Evolutionary conservation across 1,140 invertebrate species (phyloP), one percentile per base, ranked within the genome.

Genomic region (Araneus ventricosus): DNA sequence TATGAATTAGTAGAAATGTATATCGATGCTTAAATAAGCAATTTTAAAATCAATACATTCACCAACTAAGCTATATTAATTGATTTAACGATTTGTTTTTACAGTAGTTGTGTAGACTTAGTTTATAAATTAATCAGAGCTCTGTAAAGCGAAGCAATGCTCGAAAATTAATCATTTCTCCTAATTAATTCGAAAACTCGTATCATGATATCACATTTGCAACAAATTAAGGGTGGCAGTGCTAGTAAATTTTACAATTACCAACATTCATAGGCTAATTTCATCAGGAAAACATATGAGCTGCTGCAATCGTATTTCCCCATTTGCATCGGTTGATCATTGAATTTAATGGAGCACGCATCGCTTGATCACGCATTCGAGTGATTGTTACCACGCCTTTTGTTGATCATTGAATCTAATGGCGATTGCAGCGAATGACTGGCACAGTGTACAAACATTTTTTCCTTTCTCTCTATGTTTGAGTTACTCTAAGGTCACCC

Each of bases 321-420:
- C 39, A 82, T 45, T 82, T 82, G 80, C 80, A 45, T 82, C 41
- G 41, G 7, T 45, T 82, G 39, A 82, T 82, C 80, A 82, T 41
- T 52, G 80, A 82, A 82, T 82, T 82, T 41, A 82, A 45, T 52
- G 80, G n/a, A 27, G 41, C 80, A 82, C 80, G 80, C 34, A 80
- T 80, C 20, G 24, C 27, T 27, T 37, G 14, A 82, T n/a, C 80
- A 82, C 80, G 39, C 80, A 82, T 41, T 45, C 10, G 80, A 27
- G 39, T n/a, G 39, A 45, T 41, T 41, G n/a, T 27, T 45, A 17
- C 37, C 30, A n/a, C 80, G 39, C 80, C 80, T 82, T 82, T 52
- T 45, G 39, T 27, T 45, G 39, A 24, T 82, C 80, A 82, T 45
- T 82, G 80, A 82, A 82, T 82, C 37, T 41, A 82, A 82, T 82